These are phyloP conservation scores for Nipponia nippon DNA, from an alignment of 2,113 vertebrate genomes.

Conservation along the genomic window DNA sequence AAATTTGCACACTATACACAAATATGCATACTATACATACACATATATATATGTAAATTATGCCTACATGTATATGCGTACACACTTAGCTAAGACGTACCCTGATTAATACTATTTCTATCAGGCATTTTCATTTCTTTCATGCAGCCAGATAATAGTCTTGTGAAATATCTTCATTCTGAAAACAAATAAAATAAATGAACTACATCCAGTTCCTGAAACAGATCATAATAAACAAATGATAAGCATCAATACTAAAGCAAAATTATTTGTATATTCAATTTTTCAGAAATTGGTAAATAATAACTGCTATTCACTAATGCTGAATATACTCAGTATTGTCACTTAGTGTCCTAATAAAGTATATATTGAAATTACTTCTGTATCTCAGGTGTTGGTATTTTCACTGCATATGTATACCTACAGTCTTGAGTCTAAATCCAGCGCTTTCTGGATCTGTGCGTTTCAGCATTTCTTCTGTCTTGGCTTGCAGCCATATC, in stretches of 20 bases:
- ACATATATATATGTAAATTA: neutral
- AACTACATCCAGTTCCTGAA: neutral
- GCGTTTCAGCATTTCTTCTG: neutral
- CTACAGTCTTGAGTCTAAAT: neutral
- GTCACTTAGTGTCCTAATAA: neutral
- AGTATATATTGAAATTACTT: neutral
- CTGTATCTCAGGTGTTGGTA: neutral
- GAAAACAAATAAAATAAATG: neutral
- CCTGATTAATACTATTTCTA: neutral
- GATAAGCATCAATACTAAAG: neutral
- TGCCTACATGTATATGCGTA: neutral
- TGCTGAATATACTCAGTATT: neutral
- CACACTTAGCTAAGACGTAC: fast-evolving
- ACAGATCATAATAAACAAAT: neutral
- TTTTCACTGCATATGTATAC: neutral
- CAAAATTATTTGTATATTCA: neutral
- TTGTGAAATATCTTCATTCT: neutral
- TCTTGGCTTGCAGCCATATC: neutral
- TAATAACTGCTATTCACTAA: neutral
- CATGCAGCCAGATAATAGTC: neutral
- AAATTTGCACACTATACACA: neutral
- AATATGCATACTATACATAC: neutral
- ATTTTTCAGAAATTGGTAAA: neutral
- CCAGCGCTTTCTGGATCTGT: neutral
- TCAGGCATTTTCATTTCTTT: neutral